Evolutionary conservation across 37 sponge, comb jelly and placozoan species (phyloP).

Genomic region (Chondrilla cf. caribensis): DNA sequence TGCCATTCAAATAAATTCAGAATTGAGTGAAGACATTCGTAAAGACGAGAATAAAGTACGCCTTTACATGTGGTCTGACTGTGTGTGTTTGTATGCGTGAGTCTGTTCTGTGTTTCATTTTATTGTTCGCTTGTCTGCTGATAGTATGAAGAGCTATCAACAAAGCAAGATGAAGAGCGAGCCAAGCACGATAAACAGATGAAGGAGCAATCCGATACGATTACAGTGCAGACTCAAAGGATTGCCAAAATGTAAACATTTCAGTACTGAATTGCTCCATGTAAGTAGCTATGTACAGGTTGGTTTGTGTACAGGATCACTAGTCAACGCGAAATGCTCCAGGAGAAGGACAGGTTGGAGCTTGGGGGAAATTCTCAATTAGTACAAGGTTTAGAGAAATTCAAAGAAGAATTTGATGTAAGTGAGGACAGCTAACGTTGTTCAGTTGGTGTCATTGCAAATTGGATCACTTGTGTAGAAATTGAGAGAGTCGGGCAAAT

Average conservation of each 20-base stretch:
- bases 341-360: background rate
- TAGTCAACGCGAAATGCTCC: background rate
- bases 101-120: constrained; percentile 14
- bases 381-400: background rate
- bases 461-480: background rate
- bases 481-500: background rate
- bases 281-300: no score
- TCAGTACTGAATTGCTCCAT: no score
- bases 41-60: no score
- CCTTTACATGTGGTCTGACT: background rate
- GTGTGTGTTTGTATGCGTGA: constrained; percentile 19
- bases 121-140: background rate
- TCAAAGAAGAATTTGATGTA: background rate
- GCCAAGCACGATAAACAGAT: background rate
- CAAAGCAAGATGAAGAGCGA: background rate
- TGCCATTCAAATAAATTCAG: no score
- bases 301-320: background rate
- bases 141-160: background rate
- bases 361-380: background rate
- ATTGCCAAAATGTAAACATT: background rate
- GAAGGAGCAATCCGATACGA: background rate
- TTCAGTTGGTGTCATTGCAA: no score
- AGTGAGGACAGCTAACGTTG: no score
- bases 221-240: background rate
- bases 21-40: no score